phyloP scores from a whole-genome alignment of 2,797 vertebrate genomes.

The Tiaroga cobitis region DNA sequence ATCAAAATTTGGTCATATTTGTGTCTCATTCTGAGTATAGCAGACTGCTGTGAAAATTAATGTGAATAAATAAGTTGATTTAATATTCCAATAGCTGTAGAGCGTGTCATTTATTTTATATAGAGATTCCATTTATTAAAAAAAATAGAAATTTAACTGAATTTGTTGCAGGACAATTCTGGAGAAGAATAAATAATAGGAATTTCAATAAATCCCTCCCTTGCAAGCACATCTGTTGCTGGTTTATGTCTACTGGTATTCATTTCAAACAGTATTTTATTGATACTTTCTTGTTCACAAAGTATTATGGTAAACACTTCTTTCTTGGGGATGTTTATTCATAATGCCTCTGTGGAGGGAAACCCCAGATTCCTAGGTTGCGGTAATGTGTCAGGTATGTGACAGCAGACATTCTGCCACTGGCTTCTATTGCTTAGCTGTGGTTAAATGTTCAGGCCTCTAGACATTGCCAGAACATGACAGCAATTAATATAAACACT shows the following conservation, averaged over 20 bases:
- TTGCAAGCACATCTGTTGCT: background rate
- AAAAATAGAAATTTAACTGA: background rate
- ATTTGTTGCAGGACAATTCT: background rate
- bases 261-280: background rate
- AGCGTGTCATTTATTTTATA: background rate
- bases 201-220: background rate
- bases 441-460: conserved; percentile 47
- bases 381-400: conserved; percentile 29
- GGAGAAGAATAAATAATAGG: background rate
- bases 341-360: conserved; percentile 33
- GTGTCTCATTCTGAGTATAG: background rate
- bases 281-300: background rate
- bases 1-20: background rate
- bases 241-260: background rate
- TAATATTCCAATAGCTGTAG: background rate
- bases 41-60: background rate
- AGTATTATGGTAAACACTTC: background rate
- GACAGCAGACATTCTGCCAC: conserved; percentile 37
- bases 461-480: conserved; percentile 57
- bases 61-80: background rate
- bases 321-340: background rate
- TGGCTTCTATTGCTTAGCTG: conserved; percentile 51
- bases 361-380: conserved; percentile 51
- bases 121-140: no score
- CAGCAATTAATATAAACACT: conserved; percentile 52